Conservation (phyloP, 2,797 vertebrate genomes). For the Manis pentadactyla region DNA sequence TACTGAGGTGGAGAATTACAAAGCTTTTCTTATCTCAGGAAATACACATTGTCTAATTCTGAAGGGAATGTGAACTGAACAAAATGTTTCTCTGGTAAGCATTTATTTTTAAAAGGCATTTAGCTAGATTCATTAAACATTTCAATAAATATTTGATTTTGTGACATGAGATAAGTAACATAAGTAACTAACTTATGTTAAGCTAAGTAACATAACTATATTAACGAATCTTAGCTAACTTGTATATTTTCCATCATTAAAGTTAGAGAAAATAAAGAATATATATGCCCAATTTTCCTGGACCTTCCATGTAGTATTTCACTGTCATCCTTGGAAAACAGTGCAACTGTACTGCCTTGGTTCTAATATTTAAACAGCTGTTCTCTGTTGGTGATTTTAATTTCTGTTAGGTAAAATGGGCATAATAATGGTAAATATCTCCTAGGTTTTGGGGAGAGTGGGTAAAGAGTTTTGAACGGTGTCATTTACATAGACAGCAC, state of each 20-base stretch:
- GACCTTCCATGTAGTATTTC: neutral
- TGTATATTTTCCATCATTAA: neutral
- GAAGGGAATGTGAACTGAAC: neutral
- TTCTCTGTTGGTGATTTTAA: neutral
- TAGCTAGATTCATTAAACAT: neutral
- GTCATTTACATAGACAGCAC: neutral
- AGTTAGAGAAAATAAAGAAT: neutral
- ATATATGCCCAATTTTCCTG: neutral
- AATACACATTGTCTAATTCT: constrained; percentile 57
- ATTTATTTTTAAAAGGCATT: constrained; percentile 17
- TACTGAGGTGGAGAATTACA: constrained; percentile 34
- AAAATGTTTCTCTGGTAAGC: constrained; percentile 9
- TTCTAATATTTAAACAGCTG: neutral
- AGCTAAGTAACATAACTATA: neutral
- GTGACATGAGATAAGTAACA: neutral
- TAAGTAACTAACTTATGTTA: neutral
- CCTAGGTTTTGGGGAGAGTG: neutral
- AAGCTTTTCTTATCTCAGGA: constrained; percentile 59
- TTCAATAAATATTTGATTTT: constrained; percentile 47
- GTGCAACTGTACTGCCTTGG: fast-evolving
- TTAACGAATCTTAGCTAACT: neutral
- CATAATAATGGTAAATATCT: neutral
- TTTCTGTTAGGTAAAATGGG: neutral
- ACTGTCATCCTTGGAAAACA: neutral
- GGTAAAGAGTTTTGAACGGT: neutral